Percentiles rank a stretch among this genome's conserved stretches.
These are phyloP conservation scores for Drosophila ogumai DNA, from an alignment of 1,140 invertebrate genomes.

Conservation along the genomic window DNA sequence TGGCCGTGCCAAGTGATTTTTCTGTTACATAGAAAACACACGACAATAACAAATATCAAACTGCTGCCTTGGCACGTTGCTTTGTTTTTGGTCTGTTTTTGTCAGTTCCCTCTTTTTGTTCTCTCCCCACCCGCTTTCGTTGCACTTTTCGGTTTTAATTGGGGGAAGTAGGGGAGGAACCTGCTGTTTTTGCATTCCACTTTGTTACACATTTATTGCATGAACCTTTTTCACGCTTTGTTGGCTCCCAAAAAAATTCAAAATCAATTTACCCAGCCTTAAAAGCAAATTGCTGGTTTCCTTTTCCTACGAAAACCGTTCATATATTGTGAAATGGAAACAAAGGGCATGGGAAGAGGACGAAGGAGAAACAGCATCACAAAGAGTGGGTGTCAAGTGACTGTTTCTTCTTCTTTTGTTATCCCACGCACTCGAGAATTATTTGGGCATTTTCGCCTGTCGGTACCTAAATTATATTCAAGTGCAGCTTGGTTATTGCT, in stretches of 20 bases:
- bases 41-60: conserved; percentile 19
- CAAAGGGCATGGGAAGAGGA: conserved; percentile 13
- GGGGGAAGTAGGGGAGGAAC: conserved; percentile 32
- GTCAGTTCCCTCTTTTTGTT: conserved; percentile 23
- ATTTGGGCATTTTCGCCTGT: conserved; percentile 34
- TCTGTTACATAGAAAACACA: conserved; percentile 11
- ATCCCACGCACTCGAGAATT: conserved; percentile 49
- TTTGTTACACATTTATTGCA: conserved; percentile 54
- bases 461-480: conserved; percentile 29
- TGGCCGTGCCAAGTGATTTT: conserved; percentile 21
- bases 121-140: conserved; percentile 1
- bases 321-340: conserved; percentile 32
- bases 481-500: conserved; percentile 51
- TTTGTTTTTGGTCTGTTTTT: conserved; percentile 55
- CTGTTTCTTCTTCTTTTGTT: conserved; percentile 15
- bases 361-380: not conserved
- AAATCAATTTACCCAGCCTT: conserved; percentile 62
- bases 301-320: conserved; percentile 27
- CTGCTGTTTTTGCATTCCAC: conserved; percentile 37
- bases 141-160: conserved; percentile 43
- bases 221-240: conserved; percentile 60
- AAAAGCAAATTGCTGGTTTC: conserved; percentile 31
- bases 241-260: conserved; percentile 23
- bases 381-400: conserved; percentile 63
- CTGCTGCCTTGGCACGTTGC: conserved; percentile 58